Conservation (phyloP, 2,888 invertebrate species). For the Parnassius apollo region DNA sequence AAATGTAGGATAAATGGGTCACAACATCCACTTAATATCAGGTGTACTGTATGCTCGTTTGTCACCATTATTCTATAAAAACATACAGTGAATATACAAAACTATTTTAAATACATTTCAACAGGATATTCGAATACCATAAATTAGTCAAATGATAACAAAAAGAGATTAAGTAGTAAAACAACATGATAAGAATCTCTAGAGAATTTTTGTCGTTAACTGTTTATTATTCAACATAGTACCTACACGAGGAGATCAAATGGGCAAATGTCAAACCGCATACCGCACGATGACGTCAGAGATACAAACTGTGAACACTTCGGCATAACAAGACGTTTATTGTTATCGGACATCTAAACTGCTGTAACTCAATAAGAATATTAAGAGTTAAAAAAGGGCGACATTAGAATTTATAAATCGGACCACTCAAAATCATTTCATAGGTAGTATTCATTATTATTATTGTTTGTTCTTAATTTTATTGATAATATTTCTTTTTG, state of each 20-base stretch:
- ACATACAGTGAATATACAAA: too few relatives aligned
- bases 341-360: conserved; percentile 21
- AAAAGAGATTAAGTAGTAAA: conserved; percentile 33
- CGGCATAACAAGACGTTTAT: conserved; percentile 10
- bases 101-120: too few relatives aligned
- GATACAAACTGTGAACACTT: conserved; percentile 17
- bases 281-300: conserved; percentile 31
- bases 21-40: too few relatives aligned
- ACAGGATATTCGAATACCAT: not conserved
- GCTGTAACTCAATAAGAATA: conserved; percentile 16
- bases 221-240: conserved; percentile 34
- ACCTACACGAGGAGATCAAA: conserved; percentile 21
- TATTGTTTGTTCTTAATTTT: too few relatives aligned
- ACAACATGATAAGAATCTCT: conserved; percentile 33
- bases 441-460: too few relatives aligned
- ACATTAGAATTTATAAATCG: too few relatives aligned
- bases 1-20: too few relatives aligned
- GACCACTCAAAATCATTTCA: too few relatives aligned
- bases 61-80: too few relatives aligned
- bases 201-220: conserved; percentile 33
- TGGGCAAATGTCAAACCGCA: conserved; percentile 34
- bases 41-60: too few relatives aligned
- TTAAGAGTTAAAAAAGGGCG: not conserved
- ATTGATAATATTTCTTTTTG: too few relatives aligned
- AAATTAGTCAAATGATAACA: conserved; percentile 31